Evolutionary conservation across 2,113 vertebrate species (phyloP).

Genomic region (Brachionichthys hirsutus): DNA sequence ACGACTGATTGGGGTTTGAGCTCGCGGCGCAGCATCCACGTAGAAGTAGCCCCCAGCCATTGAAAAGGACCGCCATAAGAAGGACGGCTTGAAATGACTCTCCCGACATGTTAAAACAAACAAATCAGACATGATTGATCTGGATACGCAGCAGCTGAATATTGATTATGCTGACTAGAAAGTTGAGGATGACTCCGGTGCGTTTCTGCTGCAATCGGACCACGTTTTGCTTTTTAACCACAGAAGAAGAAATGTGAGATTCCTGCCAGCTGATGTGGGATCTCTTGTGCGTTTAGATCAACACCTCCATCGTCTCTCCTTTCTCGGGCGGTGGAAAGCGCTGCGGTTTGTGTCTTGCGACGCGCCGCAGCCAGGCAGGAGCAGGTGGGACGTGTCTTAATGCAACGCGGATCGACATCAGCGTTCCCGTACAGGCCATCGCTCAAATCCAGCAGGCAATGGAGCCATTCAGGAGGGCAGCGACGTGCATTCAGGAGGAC

Average conservation of each 20-base stretch:
- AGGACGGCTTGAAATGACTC: background rate
- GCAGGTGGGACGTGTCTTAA: constrained; percentile 57
- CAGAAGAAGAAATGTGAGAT: background rate
- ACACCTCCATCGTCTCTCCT: constrained; percentile 24
- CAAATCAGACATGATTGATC: constrained; percentile 20
- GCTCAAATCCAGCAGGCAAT: constrained; percentile 22
- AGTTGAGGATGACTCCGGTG: constrained; percentile 9
- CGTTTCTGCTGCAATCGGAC: background rate
- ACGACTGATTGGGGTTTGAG: constrained; percentile 9
- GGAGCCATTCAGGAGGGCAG: constrained; percentile 13
- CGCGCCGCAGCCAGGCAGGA: constrained; percentile 40
- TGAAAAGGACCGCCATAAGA: constrained; percentile 30
- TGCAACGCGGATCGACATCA: constrained; percentile 19
- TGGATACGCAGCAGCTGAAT: constrained; percentile 4
- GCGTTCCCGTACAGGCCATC: constrained; percentile 34
- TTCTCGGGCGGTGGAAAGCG: constrained; percentile 42
- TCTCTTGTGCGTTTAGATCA: constrained; percentile 31
- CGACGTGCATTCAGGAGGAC: constrained; percentile 33
- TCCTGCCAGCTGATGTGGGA: background rate
- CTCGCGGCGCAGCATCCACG: background rate
- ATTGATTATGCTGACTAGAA: constrained; percentile 13
- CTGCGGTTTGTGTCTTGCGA: constrained; percentile 42
- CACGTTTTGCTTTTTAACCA: too few relatives aligned
- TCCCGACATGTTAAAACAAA: constrained; percentile 37
- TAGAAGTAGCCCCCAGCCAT: constrained; percentile 11